Base-by-base conservation (phyloP, 23 tunicate species). In the Clavelina lepadiformis region DNA sequence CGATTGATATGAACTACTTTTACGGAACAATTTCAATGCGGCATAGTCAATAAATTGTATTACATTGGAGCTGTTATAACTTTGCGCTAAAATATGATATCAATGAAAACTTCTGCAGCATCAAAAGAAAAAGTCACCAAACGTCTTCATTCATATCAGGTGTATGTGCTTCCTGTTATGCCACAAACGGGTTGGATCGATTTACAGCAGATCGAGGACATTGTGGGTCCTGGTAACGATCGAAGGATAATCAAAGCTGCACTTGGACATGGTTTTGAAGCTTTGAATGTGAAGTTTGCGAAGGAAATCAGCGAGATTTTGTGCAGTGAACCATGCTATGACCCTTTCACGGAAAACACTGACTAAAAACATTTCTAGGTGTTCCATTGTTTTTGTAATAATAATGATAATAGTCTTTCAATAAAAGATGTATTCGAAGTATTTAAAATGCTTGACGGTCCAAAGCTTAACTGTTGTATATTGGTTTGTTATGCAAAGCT, bases 211-310 rank as follows among this genome's bases (percentile, higher is more conserved):
- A 27, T 58, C 13, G 7, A 20, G 5, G 32, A 36, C 8, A 58
- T 58, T 28, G 64, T 23, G 31, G 64, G 64, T 13, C 7, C n/a
- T 4, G 35, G 7, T 5, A 58, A 28, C 32, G 35, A 25, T 5
- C 31, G 32, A 4, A 41, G 15, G 13, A 58, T 58, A 6, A 30
- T 58, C 15, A 58, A 5, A 23, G 7, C 31, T 6, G 64, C 64
- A 6, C 5, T 58, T 25, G 35, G 6, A 23, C 3, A 5, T 3
- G 64, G 64, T 25, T 58, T 58, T 20, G 35, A 58, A 5, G 64
- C 64, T 23, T 23, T 58, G 7, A 58, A 27, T 28, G 64, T 30
- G 32, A 38, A 58, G 8, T 58, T 58, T 58, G 64, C 64, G 8
- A 13, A 4, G n/a, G 64, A 58, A 25, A 58, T 58, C 18, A 4